Evolutionary conservation across 2,113 vertebrate genomes (phyloP).

Genomic region (Sylvia atricapilla): DNA sequence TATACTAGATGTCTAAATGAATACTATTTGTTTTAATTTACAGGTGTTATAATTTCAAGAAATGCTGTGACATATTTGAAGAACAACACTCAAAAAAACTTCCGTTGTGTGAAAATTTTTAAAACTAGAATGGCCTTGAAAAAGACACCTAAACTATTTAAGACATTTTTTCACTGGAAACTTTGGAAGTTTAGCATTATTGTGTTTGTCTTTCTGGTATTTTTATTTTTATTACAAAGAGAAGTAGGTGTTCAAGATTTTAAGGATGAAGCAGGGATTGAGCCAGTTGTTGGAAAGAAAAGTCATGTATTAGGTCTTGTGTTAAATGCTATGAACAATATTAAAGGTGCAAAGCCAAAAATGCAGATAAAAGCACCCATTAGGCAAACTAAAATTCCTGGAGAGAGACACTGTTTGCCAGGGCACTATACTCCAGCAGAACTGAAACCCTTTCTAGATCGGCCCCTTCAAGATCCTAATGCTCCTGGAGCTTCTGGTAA

Average conservation of each 20-base stretch:
- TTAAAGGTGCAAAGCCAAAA: constrained; percentile 92
- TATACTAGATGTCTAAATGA: not conserved
- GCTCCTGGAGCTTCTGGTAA: constrained; percentile 91
- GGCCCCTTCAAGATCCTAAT: constrained; percentile 85
- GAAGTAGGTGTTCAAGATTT: constrained; percentile 87
- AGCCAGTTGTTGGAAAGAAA: constrained; percentile 81
- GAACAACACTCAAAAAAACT: constrained; percentile 27
- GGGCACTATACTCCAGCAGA: constrained; percentile 90
- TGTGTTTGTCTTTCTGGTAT: constrained; percentile 86
- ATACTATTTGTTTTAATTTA: constrained; percentile 42
- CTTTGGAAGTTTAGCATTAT: constrained; percentile 85
- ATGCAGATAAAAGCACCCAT: constrained; percentile 95
- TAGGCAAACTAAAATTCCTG: constrained; percentile 73
- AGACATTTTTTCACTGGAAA: constrained; percentile 72
- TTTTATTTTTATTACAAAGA: constrained; percentile 94
- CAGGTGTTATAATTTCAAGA: constrained; percentile 65
- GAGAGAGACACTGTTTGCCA: constrained; percentile 77
- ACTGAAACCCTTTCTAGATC: constrained; percentile 83
- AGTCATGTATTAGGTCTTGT: constrained; percentile 87
- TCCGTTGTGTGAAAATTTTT: constrained; percentile 22
- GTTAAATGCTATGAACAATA: constrained; percentile 93
- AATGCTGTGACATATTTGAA: constrained; percentile 55
- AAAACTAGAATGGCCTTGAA: constrained; percentile 81
- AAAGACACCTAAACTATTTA: constrained; percentile 77
- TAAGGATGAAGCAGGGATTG: constrained; percentile 82